Evolutionary conservation across 2,113 vertebrate genomes (phyloP).

Genomic region (Xenopus borealis): DNA sequence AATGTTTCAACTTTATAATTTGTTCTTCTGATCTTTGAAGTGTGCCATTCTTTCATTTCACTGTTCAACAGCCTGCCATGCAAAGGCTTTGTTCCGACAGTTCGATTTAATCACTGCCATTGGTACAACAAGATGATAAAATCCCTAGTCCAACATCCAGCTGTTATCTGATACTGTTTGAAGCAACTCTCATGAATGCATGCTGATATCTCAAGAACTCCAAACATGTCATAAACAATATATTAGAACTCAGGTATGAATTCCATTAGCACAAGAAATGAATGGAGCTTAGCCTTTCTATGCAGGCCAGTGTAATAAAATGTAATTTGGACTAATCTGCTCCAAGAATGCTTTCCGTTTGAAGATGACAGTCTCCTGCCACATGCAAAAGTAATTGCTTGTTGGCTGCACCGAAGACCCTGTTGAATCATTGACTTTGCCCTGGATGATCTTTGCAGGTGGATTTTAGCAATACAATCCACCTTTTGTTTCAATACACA

Average conservation of each 20-base stretch:
- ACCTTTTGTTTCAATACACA: conserved; percentile 74
- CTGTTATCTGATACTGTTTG: conserved; percentile 90
- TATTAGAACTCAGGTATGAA: conserved; percentile 82
- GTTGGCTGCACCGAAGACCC: conserved; percentile 73
- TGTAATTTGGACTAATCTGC: conserved; percentile 98
- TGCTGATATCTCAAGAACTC: conserved; percentile 83
- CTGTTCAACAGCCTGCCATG: conserved; percentile 82
- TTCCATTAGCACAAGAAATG: conserved; percentile 84
- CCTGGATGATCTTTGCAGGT: conserved; percentile 83
- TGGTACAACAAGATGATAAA: conserved; percentile 90
- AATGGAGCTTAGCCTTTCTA: conserved; percentile 81
- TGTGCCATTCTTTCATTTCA: conserved; percentile 83
- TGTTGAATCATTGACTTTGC: conserved; percentile 77
- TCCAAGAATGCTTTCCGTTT: conserved; percentile 87
- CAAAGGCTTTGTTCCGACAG: conserved; percentile 96
- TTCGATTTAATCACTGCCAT: conserved; percentile 97
- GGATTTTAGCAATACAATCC: conserved; percentile 79
- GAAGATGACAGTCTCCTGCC: conserved; percentile 89
- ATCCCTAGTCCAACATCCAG: conserved; percentile 78
- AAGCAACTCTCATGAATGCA: conserved; percentile 85
- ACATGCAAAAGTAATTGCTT: conserved; percentile 85
- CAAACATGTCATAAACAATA: conserved; percentile 94
- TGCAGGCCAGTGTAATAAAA: conserved; percentile 89
- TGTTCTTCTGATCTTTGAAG: conserved; percentile 79
- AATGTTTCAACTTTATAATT: conserved; percentile 14